Evolutionary conservation across 2,888 invertebrate species (phyloP).

Genomic region (Microdon myrmicae): DNA sequence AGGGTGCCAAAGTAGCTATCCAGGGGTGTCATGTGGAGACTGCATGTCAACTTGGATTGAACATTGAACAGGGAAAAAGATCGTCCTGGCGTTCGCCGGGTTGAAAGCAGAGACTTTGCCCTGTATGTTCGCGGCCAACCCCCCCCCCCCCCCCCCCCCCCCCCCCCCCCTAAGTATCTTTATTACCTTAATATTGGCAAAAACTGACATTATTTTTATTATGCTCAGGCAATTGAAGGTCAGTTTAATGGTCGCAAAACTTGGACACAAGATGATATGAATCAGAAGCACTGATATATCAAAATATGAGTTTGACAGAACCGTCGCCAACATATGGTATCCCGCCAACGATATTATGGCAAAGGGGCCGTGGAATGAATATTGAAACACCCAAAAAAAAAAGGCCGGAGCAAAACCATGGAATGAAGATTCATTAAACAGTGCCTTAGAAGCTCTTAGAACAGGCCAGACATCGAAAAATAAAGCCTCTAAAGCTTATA

Average conservation of each 20-base stretch:
- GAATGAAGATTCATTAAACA: conserved; percentile 86
- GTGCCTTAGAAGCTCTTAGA: conserved; percentile 82
- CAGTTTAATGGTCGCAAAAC: conserved; percentile 78
- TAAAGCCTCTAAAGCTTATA: conserved; percentile 91
- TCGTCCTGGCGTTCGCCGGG: no score
- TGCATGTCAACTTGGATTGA: no score
- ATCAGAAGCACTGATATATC: conserved; percentile 85
- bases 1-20: no score
- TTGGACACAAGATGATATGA: conserved; percentile 92
- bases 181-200: conserved; percentile 65
- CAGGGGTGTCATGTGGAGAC: no score
- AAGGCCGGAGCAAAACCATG: conserved; percentile 88
- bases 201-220: conserved; percentile 66
- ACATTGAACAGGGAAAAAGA: no score
- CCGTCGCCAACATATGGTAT: conserved; percentile 87
- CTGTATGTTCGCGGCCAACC: no score
- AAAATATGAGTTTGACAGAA: conserved; percentile 90
- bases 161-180: no score
- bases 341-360: conserved; percentile 91
- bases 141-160: no score
- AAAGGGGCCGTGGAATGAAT: conserved; percentile 86
- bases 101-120: no score
- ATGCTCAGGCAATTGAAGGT: conserved; percentile 67
- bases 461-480: conserved; percentile 89
- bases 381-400: conserved; percentile 92